These are phyloP conservation scores for Macheiramphus alcinus DNA, from an alignment of 2,113 vertebrate species.

Conservation along the genomic window DNA sequence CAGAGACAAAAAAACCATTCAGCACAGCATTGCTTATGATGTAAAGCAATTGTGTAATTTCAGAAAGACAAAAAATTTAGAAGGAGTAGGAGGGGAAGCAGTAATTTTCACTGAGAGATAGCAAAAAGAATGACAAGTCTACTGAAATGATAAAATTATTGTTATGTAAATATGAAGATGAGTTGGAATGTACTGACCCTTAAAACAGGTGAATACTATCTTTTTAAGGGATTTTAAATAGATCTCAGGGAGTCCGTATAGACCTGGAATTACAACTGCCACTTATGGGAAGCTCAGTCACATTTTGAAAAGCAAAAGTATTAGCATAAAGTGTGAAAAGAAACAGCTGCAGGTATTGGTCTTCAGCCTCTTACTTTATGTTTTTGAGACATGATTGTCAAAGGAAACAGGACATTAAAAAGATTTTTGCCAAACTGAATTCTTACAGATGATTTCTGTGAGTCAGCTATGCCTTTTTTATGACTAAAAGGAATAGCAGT, in stretches of 20 bases:
- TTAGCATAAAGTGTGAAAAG: background rate
- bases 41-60: background rate
- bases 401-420: background rate
- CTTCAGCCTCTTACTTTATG: background rate
- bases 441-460: background rate
- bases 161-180: background rate
- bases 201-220: background rate
- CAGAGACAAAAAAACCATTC: background rate
- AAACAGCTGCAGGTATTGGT: background rate
- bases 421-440: background rate
- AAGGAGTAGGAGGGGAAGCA: background rate
- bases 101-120: background rate
- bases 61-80: background rate
- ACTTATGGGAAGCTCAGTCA: background rate
- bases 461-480: background rate
- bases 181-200: background rate
- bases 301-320: background rate
- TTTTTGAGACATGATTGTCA: background rate
- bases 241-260: background rate
- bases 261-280: background rate
- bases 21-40: background rate
- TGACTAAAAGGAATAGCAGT: background rate
- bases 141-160: background rate
- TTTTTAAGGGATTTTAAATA: background rate
- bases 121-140: background rate